Base-by-base conservation (phyloP, 2,888 invertebrate genomes). In the Dromius quadrimaculatus region DNA sequence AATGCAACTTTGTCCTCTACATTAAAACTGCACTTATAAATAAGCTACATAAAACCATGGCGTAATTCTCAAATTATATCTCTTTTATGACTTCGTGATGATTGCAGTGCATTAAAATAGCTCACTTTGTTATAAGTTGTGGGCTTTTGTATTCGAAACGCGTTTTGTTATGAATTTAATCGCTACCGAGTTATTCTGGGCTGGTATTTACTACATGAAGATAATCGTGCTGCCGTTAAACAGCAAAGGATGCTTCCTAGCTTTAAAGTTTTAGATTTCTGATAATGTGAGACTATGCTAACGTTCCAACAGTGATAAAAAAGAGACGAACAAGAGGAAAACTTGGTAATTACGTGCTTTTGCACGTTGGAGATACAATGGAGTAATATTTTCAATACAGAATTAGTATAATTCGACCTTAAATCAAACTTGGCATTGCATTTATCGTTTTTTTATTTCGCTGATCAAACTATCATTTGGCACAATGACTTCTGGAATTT, bases 141-240 rank as follows among this genome's bases (percentile, higher is more conserved):
- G 23, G 28, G 54, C 66, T 66, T 66, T 66, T 66, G 66, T 66
- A 66, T 66, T 66, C 66, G 6, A 23, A 13, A 9, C 28, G 41
- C 57, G 41, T 66, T 32, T 28, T 13, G 54, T 66, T 66, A 66
- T 66, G 54, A 66, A 41, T 54, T 57, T 66, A 66, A 66, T 66
- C 66, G 66, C 36, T 32, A 54, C 54, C 54, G 28, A 22, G 50
- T 54, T 54, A 54, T 54, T 23, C 28, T 36, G 66, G 34, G 66
- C 57, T 57, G 22, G 57, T 66, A 66, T 66, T 66, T 66, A 66
- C 36, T 54, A 54, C 57, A 36, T 45, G 45, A 28, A 66, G 66
- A 66, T 66, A 66, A 66, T 66, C 54, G 57, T 38, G 36, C n/a
- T 57, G 15, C 32, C 15, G 11, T 50, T 32, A 15, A 57, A 57